A percentile compares a stretch with the other conserved stretches of the same genome.
Conservation (phyloP, 2,888 invertebrate species). For the Diaperis boleti region DNA sequence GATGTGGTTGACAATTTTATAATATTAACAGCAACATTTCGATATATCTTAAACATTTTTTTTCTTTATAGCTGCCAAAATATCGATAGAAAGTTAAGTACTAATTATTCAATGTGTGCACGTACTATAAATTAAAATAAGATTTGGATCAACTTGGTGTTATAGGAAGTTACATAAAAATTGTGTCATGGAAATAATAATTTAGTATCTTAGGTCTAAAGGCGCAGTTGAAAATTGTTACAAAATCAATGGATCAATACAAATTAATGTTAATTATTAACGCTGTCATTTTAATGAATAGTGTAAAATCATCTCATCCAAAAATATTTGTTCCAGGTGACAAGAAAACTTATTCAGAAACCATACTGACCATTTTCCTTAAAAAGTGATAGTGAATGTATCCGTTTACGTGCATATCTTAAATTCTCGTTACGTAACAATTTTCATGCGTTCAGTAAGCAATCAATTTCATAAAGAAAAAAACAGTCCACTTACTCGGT, state of each 20-base stretch:
- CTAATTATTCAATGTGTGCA: not conserved
- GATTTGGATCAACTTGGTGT: not conserved
- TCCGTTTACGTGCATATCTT: not conserved
- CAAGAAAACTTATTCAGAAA: too few relatives aligned
- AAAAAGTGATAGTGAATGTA: not conserved
- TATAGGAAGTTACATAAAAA: not conserved
- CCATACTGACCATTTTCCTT: not conserved
- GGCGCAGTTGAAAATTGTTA: not conserved
- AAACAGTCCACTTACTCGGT: slow-evolving; percentile 29
- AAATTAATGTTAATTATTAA: too few relatives aligned
- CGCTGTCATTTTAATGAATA: too few relatives aligned
- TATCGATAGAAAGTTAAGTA: not conserved
- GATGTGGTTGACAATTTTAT: too few relatives aligned
- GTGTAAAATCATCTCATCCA: too few relatives aligned
- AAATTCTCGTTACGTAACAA: slow-evolving; percentile 24
- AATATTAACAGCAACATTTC: too few relatives aligned
- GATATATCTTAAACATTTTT: too few relatives aligned
- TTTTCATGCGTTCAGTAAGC: slow-evolving; percentile 4
- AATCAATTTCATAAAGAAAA: slow-evolving; percentile 17
- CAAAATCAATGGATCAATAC: too few relatives aligned
- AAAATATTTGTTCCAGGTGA: too few relatives aligned
- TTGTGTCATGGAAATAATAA: not conserved
- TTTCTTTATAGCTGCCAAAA: not conserved
- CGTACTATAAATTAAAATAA: not conserved
- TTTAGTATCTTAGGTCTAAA: not conserved